These are phyloP conservation scores for Dermolepida albohirtum DNA, from an alignment of 2,888 invertebrate species.

Conservation along the genomic window DNA sequence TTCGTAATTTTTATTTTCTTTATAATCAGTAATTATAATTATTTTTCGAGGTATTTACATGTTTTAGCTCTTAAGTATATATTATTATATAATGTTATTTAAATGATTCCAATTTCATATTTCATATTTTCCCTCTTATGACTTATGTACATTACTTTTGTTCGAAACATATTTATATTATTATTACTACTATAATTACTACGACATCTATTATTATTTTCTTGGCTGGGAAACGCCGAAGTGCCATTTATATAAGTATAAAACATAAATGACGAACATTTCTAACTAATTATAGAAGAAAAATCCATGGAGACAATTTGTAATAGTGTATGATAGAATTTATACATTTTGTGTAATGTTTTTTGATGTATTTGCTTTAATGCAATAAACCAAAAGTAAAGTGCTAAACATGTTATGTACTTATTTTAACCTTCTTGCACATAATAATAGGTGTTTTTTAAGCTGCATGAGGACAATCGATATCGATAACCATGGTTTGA, in stretches of 20 bases:
- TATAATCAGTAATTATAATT: slow-evolving; percentile 4
- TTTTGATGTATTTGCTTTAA: slow-evolving; percentile 33
- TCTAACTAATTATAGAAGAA: slow-evolving; percentile 11
- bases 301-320: slow-evolving; percentile 12
- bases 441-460: no score
- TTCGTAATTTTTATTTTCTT: slow-evolving; percentile 2
- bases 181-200: slow-evolving; percentile 6
- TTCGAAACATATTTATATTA: slow-evolving; percentile 34
- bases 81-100: slow-evolving; percentile 19
- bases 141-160: slow-evolving; percentile 28
- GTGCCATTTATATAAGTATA: slow-evolving; percentile 31
- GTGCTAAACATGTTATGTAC: slow-evolving; percentile 8
- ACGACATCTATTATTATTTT: slow-evolving; percentile 4
- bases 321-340: slow-evolving; percentile 33
- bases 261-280: slow-evolving; percentile 19
- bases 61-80: slow-evolving; percentile 9
- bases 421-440: background rate
- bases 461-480: no score
- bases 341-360: slow-evolving; percentile 36
- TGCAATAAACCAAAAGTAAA: slow-evolving; percentile 41
- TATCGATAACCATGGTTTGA: no score
- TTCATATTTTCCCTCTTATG: background rate
- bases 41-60: slow-evolving; percentile 28
- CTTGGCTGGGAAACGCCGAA: slow-evolving; percentile 31
- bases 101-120: slow-evolving; percentile 5